Percentiles rank a stretch among this genome's conserved stretches.
phyloP scores from a whole-genome alignment of 2,113 vertebrate species.

The Callipepla squamata region DNA sequence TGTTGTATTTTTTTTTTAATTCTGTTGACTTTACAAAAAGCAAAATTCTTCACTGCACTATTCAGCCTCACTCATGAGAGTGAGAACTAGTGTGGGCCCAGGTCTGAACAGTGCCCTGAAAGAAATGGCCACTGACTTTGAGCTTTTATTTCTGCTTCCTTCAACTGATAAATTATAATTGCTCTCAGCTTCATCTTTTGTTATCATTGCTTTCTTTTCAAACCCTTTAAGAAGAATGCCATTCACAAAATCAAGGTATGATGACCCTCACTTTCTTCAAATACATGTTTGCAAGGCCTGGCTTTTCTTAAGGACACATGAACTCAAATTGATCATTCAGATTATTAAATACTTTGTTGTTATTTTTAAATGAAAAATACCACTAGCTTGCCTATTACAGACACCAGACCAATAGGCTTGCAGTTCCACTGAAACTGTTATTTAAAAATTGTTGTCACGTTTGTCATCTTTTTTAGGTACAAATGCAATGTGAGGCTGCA shows the following conservation, averaged over 20 bases:
- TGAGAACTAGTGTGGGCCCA: background rate
- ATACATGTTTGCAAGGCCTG: background rate
- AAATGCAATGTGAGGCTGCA: background rate
- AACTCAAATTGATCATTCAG: background rate
- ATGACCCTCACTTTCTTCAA: background rate
- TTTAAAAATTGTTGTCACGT: background rate
- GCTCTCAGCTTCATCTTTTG: background rate
- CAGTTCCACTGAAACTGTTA: background rate
- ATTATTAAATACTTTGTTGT: background rate
- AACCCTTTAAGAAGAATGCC: background rate
- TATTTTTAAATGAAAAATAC: background rate
- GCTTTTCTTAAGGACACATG: background rate
- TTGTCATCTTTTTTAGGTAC: background rate
- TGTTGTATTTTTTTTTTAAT: background rate
- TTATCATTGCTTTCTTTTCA: background rate
- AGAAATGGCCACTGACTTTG: background rate
- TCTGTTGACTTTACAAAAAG: background rate
- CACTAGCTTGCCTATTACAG: background rate
- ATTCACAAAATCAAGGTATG: background rate
- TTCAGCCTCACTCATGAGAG: background rate
- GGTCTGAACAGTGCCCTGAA: background rate
- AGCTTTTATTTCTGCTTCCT: background rate
- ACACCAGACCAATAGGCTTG: background rate
- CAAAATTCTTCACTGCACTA: background rate
- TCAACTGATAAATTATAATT: background rate